A percentile compares a stretch with the other conserved stretches of the same genome.
Conservation (phyloP, 2,888 invertebrate species). For the Sthenelais limicola region DNA sequence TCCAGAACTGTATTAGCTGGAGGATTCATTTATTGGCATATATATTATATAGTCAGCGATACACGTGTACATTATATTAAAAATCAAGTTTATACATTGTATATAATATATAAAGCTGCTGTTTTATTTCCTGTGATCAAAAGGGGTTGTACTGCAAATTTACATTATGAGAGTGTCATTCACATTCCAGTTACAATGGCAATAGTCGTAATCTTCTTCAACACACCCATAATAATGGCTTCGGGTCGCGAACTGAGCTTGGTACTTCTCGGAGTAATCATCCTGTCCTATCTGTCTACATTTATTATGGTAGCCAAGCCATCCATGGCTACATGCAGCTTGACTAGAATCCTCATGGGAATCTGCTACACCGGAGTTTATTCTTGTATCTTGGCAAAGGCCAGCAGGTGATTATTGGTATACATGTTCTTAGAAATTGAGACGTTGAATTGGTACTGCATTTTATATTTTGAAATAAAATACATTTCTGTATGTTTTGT, state of each 20-base stretch:
- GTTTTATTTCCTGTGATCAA: too few relatives aligned
- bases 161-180: neutral
- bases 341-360: conserved; percentile 75
- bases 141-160: too few relatives aligned
- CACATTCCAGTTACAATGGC: conserved; percentile 65
- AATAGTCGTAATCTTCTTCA: conserved; percentile 75
- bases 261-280: conserved; percentile 74
- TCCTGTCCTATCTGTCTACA: conserved; percentile 75
- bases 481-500: too few relatives aligned
- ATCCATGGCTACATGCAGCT: conserved; percentile 73
- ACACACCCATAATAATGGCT: conserved; percentile 77
- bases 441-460: too few relatives aligned
- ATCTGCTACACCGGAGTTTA: conserved; percentile 76
- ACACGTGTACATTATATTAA: too few relatives aligned
- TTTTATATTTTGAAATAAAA: too few relatives aligned
- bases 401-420: conserved; percentile 67
- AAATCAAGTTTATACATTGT: too few relatives aligned
- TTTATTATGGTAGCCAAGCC: conserved; percentile 76
- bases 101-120: too few relatives aligned
- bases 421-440: too few relatives aligned
- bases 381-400: conserved; percentile 76
- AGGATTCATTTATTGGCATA: too few relatives aligned
- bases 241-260: conserved; percentile 76
- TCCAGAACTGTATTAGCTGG: too few relatives aligned
- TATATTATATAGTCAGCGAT: too few relatives aligned